phyloP scores from a whole-genome alignment of 2,113 vertebrate genomes.

The Mormoops blainvillei region DNA sequence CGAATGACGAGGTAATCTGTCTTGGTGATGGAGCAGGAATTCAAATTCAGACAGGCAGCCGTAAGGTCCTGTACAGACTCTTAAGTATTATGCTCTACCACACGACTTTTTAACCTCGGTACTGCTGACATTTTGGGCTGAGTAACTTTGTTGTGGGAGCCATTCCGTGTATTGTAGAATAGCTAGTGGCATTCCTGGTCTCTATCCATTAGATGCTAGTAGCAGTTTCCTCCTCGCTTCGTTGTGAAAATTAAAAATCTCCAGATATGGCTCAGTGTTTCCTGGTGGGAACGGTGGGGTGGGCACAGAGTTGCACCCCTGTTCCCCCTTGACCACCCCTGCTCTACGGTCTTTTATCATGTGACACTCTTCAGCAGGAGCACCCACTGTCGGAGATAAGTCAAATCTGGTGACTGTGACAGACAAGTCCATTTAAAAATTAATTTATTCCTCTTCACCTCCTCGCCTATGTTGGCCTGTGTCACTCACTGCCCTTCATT shows the following conservation, averaged over 20 bases:
- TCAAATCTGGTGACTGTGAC: not conserved
- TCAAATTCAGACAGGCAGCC: not conserved
- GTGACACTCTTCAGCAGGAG: not conserved
- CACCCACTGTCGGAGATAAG: not conserved
- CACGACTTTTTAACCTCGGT: not conserved
- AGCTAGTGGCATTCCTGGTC: not conserved
- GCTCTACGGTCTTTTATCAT: not conserved
- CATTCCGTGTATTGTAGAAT: not conserved
- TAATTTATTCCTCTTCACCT: not conserved
- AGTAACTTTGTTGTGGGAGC: not conserved
- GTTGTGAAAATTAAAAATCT: not conserved
- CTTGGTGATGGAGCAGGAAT: not conserved
- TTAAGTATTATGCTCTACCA: not conserved
- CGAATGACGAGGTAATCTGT: not conserved
- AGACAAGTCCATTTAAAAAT: not conserved
- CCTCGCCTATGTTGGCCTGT: not conserved
- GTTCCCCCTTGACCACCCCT: not conserved
- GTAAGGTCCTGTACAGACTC: not conserved
- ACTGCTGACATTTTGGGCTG: not conserved
- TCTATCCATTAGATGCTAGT: not conserved
- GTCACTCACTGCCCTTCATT: not conserved
- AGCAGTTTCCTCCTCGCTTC: not conserved
- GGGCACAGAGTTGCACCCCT: fast-evolving
- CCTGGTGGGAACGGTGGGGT: too few species aligned
- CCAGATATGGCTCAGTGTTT: not conserved